These are phyloP conservation scores for Mobula hypostoma DNA, from an alignment of 2,113 vertebrate genomes.

Conservation along the genomic window DNA sequence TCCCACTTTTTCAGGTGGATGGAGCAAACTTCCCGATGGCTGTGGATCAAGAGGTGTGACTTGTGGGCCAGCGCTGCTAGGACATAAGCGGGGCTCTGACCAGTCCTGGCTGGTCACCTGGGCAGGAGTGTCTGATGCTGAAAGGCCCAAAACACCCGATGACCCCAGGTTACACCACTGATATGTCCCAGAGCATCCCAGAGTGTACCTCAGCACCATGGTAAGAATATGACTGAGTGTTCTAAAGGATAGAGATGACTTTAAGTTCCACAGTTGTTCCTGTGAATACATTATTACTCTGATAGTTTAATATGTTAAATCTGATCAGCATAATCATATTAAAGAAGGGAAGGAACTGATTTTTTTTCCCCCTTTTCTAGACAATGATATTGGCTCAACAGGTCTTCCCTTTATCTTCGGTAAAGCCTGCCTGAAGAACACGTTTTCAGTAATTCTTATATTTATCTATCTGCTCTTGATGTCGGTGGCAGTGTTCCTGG, in stretches of 20 bases:
- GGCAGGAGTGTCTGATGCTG: too few species aligned
- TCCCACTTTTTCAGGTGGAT: too few species aligned
- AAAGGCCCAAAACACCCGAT: too few species aligned
- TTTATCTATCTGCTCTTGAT: slow-evolving; percentile 88
- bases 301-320: not conserved
- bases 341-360: not conserved
- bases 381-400: slow-evolving; percentile 54
- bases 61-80: too few species aligned
- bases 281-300: not conserved
- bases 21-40: too few species aligned
- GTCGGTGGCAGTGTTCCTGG: slow-evolving; percentile 80
- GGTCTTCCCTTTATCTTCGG: slow-evolving; percentile 63
- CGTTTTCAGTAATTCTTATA: slow-evolving; percentile 82
- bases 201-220: too few species aligned
- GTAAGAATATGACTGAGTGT: not conserved
- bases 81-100: too few species aligned
- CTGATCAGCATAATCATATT: not conserved
- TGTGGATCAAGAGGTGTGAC: too few species aligned
- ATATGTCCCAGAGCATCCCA: too few species aligned
- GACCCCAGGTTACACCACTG: too few species aligned
- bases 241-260: not conserved
- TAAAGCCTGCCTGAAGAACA: slow-evolving; percentile 85
- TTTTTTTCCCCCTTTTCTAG: slow-evolving; percentile 45
- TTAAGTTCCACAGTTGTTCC: not conserved
- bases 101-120: too few species aligned